Evolutionary conservation across 2,797 vertebrate species (phyloP).

Genomic region (Channa striata): DNA sequence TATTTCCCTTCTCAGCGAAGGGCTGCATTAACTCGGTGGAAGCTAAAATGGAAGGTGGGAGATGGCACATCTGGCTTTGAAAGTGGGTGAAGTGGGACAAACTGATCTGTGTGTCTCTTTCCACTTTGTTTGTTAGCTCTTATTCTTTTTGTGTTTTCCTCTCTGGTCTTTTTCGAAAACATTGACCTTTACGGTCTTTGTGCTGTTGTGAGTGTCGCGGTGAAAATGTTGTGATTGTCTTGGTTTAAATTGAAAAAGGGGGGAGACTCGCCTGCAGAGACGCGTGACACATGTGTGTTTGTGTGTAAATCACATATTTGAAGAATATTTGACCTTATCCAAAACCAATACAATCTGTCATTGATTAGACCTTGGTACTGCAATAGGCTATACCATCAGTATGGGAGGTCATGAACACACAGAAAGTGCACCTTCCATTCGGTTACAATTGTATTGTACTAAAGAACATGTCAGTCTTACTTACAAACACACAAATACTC

Average conservation of each 20-base stretch:
- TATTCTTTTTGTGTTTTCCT: slow-evolving; percentile 30
- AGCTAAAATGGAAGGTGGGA: slow-evolving; percentile 36
- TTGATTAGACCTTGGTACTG: slow-evolving; percentile 46
- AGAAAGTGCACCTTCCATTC: slow-evolving; percentile 9
- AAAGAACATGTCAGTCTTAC: slow-evolving; percentile 45
- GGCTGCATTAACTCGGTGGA: slow-evolving; percentile 38
- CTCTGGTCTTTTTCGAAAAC: slow-evolving; percentile 35
- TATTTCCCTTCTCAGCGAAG: slow-evolving; percentile 53
- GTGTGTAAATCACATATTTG: slow-evolving; percentile 39
- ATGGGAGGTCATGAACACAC: slow-evolving; percentile 61
- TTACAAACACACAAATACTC: neutral
- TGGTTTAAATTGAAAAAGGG: slow-evolving; percentile 52
- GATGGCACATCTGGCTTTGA: slow-evolving; percentile 65
- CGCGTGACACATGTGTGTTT: neutral
- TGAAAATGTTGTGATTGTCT: slow-evolving; percentile 45
- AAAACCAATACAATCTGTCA: slow-evolving; percentile 52
- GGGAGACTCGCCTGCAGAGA: slow-evolving; percentile 4
- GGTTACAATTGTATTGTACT: slow-evolving; percentile 54
- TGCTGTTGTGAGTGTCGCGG: slow-evolving; percentile 44
- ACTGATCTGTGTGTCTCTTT: slow-evolving; percentile 9
- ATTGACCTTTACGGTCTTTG: slow-evolving; percentile 66
- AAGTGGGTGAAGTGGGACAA: slow-evolving; percentile 46
- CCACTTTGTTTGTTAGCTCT: slow-evolving; percentile 21
- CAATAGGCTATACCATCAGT: slow-evolving; percentile 35
- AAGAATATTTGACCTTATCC: slow-evolving; percentile 56